Conservation (phyloP, 2,888 invertebrate genomes). For the Leucoma salicis region DNA sequence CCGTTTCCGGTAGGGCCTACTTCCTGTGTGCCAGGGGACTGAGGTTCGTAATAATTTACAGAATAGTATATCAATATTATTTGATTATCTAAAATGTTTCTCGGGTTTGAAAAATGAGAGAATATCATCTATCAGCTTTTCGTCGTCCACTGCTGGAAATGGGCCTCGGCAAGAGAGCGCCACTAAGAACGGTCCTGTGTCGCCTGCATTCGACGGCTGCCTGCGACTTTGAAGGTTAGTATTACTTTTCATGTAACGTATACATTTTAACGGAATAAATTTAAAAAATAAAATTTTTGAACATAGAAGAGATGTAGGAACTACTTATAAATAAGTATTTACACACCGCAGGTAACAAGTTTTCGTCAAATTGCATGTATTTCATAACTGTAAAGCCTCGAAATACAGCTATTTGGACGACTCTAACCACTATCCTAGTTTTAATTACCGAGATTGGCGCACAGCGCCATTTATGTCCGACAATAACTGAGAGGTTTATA, state of each 20-base stretch:
- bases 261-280: too few species aligned
- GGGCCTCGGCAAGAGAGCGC: too few species aligned
- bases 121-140: not conserved
- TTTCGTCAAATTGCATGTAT: slow-evolving; percentile 12
- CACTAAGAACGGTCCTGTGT: too few species aligned
- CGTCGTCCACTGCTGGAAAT: too few species aligned
- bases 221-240: too few species aligned
- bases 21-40: slow-evolving; percentile 47
- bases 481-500: slow-evolving; percentile 41
- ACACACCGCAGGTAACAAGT: too few species aligned
- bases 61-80: not conserved
- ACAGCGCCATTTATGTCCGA: slow-evolving; percentile 37
- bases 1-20: slow-evolving; percentile 56
- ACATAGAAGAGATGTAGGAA: too few species aligned
- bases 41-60: slow-evolving; percentile 47
- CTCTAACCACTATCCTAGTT: slow-evolving; percentile 29
- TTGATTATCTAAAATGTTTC: not conserved
- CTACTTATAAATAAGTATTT: too few species aligned
- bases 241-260: too few species aligned
- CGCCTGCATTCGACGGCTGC: too few species aligned
- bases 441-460: slow-evolving; percentile 46
- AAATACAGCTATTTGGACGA: slow-evolving; percentile 19
- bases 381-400: slow-evolving; percentile 10
- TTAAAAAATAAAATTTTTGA: too few species aligned
- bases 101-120: not conserved